phyloP scores from a whole-genome alignment of 2,797 vertebrate species.

The Xerus rutilus region DNA sequence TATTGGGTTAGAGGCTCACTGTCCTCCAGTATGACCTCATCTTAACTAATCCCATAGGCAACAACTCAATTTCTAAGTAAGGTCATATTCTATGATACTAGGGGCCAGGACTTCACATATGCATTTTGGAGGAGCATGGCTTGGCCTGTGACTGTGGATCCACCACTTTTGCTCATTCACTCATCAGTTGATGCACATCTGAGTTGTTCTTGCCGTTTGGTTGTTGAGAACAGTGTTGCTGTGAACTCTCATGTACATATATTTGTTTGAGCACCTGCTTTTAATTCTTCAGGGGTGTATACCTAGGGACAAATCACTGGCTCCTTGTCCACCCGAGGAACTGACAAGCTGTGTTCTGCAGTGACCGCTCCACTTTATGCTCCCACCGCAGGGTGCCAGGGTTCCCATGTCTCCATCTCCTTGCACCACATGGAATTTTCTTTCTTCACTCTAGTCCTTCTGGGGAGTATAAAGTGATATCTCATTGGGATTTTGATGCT shows the following conservation, averaged over 20 bases:
- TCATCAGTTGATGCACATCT: background rate
- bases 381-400: no score
- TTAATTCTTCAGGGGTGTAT: background rate
- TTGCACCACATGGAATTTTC: background rate
- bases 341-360: background rate
- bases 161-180: background rate
- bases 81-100: background rate
- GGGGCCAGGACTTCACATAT: no score
- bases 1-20: fast-evolving
- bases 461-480: background rate
- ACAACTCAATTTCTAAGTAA: background rate
- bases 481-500: background rate
- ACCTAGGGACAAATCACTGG: background rate
- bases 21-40: background rate
- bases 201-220: background rate
- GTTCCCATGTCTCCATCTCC: background rate
- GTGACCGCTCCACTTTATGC: background rate
- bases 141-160: fast-evolving
- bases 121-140: background rate
- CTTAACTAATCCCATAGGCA: background rate
- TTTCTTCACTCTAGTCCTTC: background rate
- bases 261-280: no score
- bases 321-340: no score
- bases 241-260: background rate
- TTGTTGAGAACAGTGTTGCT: background rate